phyloP scores from a whole-genome alignment of 2,797 vertebrate genomes.

The Masticophis lateralis region DNA sequence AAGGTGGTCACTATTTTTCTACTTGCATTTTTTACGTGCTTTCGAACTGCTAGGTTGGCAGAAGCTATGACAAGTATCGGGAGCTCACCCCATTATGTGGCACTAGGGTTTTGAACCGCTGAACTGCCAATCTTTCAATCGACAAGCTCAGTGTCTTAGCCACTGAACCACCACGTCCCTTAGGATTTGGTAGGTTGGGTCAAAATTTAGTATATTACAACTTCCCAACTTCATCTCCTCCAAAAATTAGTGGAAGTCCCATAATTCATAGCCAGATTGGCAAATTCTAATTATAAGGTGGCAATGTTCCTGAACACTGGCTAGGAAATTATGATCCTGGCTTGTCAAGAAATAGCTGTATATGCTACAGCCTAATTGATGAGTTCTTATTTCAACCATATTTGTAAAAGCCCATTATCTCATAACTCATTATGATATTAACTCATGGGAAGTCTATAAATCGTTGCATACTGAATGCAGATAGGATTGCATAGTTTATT shows the following conservation, averaged over 20 bases:
- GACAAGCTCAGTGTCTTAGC: too few relatives aligned
- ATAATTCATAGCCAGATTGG: background rate
- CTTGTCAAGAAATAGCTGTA: background rate
- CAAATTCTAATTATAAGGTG: background rate
- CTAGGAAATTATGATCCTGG: background rate
- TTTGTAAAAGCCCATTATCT: background rate
- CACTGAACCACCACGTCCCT: too few relatives aligned
- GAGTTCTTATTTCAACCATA: background rate
- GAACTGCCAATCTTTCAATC: too few relatives aligned
- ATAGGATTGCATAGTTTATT: background rate
- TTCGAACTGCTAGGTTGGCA: too few relatives aligned
- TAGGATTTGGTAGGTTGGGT: background rate
- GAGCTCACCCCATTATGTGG: too few relatives aligned
- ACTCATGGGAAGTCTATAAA: background rate
- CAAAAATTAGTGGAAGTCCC: background rate
- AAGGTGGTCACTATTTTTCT: too few relatives aligned
- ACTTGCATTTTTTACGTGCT: too few relatives aligned
- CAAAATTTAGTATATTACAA: background rate
- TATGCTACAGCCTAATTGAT: background rate
- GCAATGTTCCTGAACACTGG: background rate
- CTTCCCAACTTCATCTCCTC: background rate
- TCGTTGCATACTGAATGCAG: background rate
- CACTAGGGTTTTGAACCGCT: too few relatives aligned
- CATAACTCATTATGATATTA: background rate
- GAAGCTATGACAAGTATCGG: too few relatives aligned